Evolutionary conservation across 1,140 invertebrate genomes (phyloP).

Genomic region (Cyclina sinensis): DNA sequence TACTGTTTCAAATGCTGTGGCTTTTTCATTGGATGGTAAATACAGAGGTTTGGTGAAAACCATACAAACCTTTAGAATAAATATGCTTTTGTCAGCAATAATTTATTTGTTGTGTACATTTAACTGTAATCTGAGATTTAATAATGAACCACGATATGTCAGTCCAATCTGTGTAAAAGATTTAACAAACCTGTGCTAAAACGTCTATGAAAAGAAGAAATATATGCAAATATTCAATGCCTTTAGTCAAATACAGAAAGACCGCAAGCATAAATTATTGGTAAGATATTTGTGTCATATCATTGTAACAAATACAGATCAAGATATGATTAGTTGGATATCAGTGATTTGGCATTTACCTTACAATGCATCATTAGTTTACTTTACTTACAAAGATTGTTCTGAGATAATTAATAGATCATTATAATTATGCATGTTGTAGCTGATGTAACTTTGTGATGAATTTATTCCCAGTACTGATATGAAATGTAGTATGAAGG

Average conservation of each 20-base stretch:
- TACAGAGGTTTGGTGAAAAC: background rate
- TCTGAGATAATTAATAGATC: too few relatives aligned
- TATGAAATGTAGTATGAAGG: too few relatives aligned
- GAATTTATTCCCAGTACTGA: too few relatives aligned
- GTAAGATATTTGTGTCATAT: background rate
- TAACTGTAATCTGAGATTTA: constrained; percentile 10
- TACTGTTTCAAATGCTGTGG: too few relatives aligned
- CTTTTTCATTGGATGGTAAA: background rate
- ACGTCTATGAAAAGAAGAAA: background rate
- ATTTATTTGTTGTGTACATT: background rate
- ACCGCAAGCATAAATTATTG: too few relatives aligned
- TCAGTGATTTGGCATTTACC: background rate
- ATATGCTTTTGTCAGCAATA: background rate
- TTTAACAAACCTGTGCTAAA: constrained; percentile 36
- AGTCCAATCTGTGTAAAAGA: background rate
- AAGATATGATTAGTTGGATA: background rate
- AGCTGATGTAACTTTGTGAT: too few relatives aligned
- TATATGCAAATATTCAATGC: background rate
- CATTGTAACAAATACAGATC: background rate
- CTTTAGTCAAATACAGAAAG: background rate
- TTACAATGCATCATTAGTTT: background rate
- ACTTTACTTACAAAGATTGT: too few relatives aligned
- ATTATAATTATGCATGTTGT: too few relatives aligned
- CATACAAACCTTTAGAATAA: background rate
- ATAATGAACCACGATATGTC: background rate